Base-by-base conservation (phyloP, 1,140 invertebrate species). In the Drosophila kepulauana region DNA sequence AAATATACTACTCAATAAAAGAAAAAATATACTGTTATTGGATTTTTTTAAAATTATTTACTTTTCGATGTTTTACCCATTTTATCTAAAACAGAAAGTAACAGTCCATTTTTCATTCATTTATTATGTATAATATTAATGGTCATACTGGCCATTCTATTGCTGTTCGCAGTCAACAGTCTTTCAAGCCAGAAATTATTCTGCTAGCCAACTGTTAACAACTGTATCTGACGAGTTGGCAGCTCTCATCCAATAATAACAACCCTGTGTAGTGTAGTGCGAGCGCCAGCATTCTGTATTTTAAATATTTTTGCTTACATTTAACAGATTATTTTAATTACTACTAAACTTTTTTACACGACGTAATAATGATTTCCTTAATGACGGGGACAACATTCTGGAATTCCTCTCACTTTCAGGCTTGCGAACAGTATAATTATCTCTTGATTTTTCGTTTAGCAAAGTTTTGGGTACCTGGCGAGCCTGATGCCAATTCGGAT, bases 401-500 rank as follows among this genome's bases (percentile, higher is more conserved):
- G 11, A 15, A 11, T 41, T 57, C 7, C 13, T 11, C 1, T 33
- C 33, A 33, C 13, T 10, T 35, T 35, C 10, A 1, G 16, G 0
- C 10, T 25, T 28, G 4, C 16, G 33, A 35, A 16, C 1, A 6
- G 1, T 5, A 11, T 20, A 15, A 15, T 33, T 43, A 13, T 46
- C 15, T 10, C 7, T 15, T 1, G 13, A 15, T n/a, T 72, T 79
- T 2, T 78, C 38, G 0, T 5, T 67, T 0, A 86, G 46, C 3
- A 76, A 3, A 0, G 62, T 79, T 8, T 35, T 86, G 1, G 82
- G 79, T 1, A 87, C 25, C 1, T 62, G 41, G 1, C 75, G 68
- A 0, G 68, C 76, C 41, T 68, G 62, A 16, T 82, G 87, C 82
- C 82, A 86, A n/a, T 57, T 8, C 0, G 82, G 82, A 74, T 86